Percentiles rank a stretch among this genome's conserved stretches.
phyloP scores from a whole-genome alignment of 2,888 invertebrate species.

The Leptopterna dolabrata region DNA sequence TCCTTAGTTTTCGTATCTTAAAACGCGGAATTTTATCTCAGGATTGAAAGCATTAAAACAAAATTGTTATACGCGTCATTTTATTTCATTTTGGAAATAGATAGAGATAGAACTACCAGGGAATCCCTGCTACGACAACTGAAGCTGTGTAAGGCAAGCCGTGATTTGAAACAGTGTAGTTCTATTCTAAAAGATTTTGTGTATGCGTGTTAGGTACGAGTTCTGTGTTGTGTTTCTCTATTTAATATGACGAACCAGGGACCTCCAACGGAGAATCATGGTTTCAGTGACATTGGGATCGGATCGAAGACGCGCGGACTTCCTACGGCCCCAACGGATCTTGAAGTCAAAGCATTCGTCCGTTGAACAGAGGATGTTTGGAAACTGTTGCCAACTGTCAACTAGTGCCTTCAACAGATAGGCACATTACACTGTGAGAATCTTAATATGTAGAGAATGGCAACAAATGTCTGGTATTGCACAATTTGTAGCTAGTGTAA shows the following conservation, averaged over 20 bases:
- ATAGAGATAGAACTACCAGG: too few relatives aligned
- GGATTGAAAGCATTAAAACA: too few relatives aligned
- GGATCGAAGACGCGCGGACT: background rate
- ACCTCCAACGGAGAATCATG: conserved; percentile 23
- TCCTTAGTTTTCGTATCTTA: too few relatives aligned
- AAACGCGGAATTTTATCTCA: too few relatives aligned
- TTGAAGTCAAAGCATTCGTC: conserved; percentile 43
- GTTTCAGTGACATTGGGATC: conserved; percentile 37
- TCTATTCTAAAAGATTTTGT: background rate
- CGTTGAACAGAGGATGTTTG: conserved; percentile 26
- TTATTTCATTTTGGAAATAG: too few relatives aligned
- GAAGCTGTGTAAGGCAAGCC: background rate
- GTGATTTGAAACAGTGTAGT: background rate
- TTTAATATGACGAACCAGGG: conserved; percentile 19
- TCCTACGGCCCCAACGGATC: background rate
- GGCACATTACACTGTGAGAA: background rate
- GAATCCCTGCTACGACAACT: background rate
- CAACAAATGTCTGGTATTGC: too few relatives aligned
- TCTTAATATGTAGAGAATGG: too few relatives aligned
- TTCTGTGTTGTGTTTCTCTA: background rate
- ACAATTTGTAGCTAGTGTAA: too few relatives aligned
- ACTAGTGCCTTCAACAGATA: conserved; percentile 30
- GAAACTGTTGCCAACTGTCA: conserved; percentile 39
- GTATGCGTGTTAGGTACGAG: background rate
- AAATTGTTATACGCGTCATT: too few relatives aligned